Conservation (phyloP, 2,888 invertebrate species). For the Aethes cnicana region DNA sequence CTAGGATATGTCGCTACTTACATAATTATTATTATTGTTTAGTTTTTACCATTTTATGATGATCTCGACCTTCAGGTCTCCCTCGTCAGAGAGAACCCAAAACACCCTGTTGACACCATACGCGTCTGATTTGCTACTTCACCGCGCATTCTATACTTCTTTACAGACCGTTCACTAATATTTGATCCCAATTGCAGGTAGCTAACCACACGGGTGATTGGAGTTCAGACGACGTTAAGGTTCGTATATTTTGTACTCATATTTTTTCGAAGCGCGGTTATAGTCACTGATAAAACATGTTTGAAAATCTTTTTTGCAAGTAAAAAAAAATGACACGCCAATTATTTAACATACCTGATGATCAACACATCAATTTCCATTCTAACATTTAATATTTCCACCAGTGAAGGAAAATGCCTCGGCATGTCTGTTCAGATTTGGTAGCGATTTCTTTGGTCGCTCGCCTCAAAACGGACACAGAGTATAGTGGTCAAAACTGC, state of each 20-base stretch:
- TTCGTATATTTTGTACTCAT: no score
- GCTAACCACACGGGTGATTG: neutral
- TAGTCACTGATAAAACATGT: no score
- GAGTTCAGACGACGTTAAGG: no score
- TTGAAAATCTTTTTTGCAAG: no score
- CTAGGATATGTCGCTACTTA: no score
- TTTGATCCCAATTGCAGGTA: neutral
- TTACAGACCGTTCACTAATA: neutral
- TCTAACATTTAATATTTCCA: slow-evolving; percentile 22
- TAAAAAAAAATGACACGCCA: no score
- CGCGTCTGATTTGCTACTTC: slow-evolving; percentile 33
- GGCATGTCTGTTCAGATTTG: slow-evolving; percentile 26
- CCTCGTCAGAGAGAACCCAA: slow-evolving; percentile 77
- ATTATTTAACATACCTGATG: no score
- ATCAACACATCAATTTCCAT: neutral
- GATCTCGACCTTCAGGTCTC: slow-evolving; percentile 74
- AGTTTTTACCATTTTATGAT: slow-evolving; percentile 48
- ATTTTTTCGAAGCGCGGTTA: no score
- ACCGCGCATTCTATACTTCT: neutral
- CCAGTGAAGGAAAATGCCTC: slow-evolving; percentile 11
- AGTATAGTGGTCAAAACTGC: slow-evolving; percentile 58
- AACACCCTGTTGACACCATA: slow-evolving; percentile 51
- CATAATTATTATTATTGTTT: no score
- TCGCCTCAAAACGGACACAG: slow-evolving; percentile 45
- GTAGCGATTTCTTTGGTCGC: slow-evolving; percentile 8